Evolutionary conservation across 2,113 vertebrate species (phyloP).

Genomic region (Osmerus eperlanus): DNA sequence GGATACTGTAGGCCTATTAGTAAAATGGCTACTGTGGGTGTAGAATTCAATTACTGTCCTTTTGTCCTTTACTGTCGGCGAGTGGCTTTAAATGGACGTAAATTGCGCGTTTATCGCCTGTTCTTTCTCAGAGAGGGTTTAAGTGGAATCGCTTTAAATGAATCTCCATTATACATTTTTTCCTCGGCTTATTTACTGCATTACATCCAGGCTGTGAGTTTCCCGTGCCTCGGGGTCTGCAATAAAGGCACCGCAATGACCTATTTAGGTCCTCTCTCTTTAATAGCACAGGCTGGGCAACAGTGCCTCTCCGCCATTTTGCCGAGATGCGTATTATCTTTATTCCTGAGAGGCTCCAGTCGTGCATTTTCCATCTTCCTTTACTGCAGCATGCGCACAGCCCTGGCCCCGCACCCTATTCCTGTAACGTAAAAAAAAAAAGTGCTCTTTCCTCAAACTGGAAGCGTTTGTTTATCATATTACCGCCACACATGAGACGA

Average conservation of each 20-base stretch:
- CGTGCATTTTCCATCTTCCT: slow-evolving; percentile 55
- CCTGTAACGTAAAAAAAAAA: slow-evolving; percentile 75
- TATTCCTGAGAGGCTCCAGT: slow-evolving; percentile 44
- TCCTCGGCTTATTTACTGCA: slow-evolving; percentile 28
- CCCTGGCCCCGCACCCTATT: slow-evolving; percentile 55
- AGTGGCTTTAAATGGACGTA: slow-evolving; percentile 17
- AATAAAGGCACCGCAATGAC: slow-evolving; percentile 36
- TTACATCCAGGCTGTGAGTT: slow-evolving; percentile 20
- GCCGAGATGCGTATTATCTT: slow-evolving; percentile 1
- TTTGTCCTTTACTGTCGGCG: slow-evolving; percentile 16
- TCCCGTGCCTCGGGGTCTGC: slow-evolving; percentile 7
- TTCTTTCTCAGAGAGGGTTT: slow-evolving; percentile 24
- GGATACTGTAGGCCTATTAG: not conserved
- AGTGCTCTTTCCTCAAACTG: slow-evolving; percentile 72
- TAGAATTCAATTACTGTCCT: slow-evolving; percentile 12
- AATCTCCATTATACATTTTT: slow-evolving; percentile 31
- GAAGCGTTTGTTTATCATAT: slow-evolving; percentile 93
- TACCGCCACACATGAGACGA: slow-evolving; percentile 84
- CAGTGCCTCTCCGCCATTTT: slow-evolving; percentile 2
- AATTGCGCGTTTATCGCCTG: slow-evolving; percentile 27
- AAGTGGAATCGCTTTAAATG: slow-evolving; percentile 32
- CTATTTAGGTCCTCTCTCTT: slow-evolving; percentile 30
- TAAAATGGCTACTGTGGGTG: not conserved
- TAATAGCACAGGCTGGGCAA: slow-evolving; percentile 20
- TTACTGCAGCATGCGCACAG: slow-evolving; percentile 45